phyloP scores from a whole-genome alignment of 2,113 vertebrate species.

The Hyaena hyaena region DNA sequence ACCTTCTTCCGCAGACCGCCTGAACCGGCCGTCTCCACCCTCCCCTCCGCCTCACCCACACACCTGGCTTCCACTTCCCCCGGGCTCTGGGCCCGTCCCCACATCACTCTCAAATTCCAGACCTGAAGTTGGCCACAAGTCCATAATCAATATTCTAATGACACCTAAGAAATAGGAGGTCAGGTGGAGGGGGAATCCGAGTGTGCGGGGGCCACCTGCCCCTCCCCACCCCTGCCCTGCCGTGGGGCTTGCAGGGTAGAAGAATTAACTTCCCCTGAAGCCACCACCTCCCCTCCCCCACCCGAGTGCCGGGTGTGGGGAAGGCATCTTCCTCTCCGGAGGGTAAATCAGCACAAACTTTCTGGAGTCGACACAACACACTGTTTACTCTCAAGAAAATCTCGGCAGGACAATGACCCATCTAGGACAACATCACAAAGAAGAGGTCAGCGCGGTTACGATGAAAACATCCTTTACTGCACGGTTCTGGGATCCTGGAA shows the following conservation, averaged over 20 bases:
- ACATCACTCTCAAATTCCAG: background rate
- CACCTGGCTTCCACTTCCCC: background rate
- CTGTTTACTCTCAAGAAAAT: background rate
- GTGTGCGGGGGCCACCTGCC: background rate
- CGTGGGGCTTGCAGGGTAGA: background rate
- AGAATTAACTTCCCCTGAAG: background rate
- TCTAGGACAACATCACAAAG: background rate
- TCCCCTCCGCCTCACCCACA: fast-evolving
- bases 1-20: fast-evolving
- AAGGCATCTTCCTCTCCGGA: fast-evolving
- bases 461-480: background rate
- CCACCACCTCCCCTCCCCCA: background rate
- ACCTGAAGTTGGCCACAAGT: background rate
- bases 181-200: background rate
- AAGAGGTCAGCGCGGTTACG: too few species aligned
- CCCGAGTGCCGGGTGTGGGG: fast-evolving
- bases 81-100: background rate
- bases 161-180: background rate
- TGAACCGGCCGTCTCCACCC: fast-evolving
- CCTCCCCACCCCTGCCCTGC: too few species aligned
- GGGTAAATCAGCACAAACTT: background rate
- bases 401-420: background rate
- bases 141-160: background rate
- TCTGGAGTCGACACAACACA: background rate
- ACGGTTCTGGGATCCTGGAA: fast-evolving